A percentile compares a stretch with the other conserved stretches of the same genome.
Evolutionary conservation across 2,888 invertebrate species (phyloP).

Genomic region (Anticlea derivata): DNA sequence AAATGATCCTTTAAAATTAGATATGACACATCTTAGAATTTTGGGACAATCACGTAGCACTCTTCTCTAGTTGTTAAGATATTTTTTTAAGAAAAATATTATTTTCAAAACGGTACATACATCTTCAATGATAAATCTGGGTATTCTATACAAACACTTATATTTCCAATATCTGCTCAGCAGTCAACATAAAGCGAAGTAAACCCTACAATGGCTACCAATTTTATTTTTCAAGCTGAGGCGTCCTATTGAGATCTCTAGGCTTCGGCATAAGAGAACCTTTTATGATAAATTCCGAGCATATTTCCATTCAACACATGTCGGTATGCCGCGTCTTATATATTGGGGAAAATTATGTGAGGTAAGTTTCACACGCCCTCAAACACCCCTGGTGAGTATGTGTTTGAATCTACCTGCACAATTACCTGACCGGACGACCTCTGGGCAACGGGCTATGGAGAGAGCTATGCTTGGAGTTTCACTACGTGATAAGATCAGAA

Average conservation of each 20-base stretch:
- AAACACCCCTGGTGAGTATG: too few species aligned
- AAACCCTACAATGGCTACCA: constrained; percentile 22
- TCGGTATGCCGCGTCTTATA: constrained; percentile 11
- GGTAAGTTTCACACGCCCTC: neutral
- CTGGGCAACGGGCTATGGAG: too few species aligned
- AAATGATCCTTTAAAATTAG: too few species aligned
- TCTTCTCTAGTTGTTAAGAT: too few species aligned
- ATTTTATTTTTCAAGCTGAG: constrained; percentile 18
- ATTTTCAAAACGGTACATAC: neutral
- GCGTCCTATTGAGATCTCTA: constrained; percentile 13
- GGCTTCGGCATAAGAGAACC: constrained; percentile 22
- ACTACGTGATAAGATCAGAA: too few species aligned
- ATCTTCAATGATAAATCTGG: constrained; percentile 1
- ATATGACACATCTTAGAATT: too few species aligned
- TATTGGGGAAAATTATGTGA: constrained; percentile 4
- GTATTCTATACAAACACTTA: constrained; percentile 7
- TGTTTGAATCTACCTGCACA: too few species aligned
- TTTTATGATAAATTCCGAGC: constrained; percentile 21
- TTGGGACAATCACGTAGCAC: too few species aligned
- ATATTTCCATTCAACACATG: constrained; percentile 20
- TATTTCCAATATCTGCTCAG: constrained; percentile 18
- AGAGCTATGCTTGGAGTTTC: too few species aligned
- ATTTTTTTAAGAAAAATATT: neutral
- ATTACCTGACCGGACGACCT: too few species aligned
- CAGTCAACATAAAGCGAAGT: constrained; percentile 20